Base-by-base conservation (phyloP, 2,888 invertebrate genomes). In the Andrena marginata region DNA sequence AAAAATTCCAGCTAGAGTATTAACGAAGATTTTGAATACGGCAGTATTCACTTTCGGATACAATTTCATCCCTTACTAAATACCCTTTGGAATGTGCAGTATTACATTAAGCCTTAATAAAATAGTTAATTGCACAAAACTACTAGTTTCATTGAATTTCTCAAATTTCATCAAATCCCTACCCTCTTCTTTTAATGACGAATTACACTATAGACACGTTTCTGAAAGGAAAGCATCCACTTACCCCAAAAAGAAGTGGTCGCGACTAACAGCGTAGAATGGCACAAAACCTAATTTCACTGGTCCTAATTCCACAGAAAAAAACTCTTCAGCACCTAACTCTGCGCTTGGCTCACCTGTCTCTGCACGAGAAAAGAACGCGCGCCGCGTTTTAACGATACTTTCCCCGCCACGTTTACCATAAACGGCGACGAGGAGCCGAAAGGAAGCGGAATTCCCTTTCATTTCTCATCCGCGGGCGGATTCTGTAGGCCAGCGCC, bases 401-500 rank as follows among this genome's bases (percentile, higher is more conserved):
- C 35, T n/a, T 42, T 56, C 54, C 33, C 35, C 23, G 7, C 20
- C 42, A 6, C 48, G 48, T 68, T 54, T 35, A 62, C 42, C 65
- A 65, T 31, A 65, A 51, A 33, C 56, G 7, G 23, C 20, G 20
- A 31, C 63, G 35, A 26, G 49, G 64, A 49, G 13, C 48, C 79
- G 85, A 86, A 87, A 87, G 51, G 87, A 54, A 80, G 64, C 59
- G 31, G 74, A 67, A 68, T 77, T 64, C 64, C 33, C 49, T 63
- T 63, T 84, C 70, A 76, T 78, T 81, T 71, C 67, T 84, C 84
- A 76, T 78, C 84, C 88, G 84, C 86, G 51, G 48, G 42, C 65
- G 56, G 60, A 49, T 49, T 67, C 69, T 67, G 69, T 72, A 60
- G 60, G 60, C 20, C 23, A 23, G 54, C 75, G 54, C 42, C 73